Evolutionary conservation across 2,113 vertebrate species (phyloP).

Genomic region (Cyprinodon variegatus): DNA sequence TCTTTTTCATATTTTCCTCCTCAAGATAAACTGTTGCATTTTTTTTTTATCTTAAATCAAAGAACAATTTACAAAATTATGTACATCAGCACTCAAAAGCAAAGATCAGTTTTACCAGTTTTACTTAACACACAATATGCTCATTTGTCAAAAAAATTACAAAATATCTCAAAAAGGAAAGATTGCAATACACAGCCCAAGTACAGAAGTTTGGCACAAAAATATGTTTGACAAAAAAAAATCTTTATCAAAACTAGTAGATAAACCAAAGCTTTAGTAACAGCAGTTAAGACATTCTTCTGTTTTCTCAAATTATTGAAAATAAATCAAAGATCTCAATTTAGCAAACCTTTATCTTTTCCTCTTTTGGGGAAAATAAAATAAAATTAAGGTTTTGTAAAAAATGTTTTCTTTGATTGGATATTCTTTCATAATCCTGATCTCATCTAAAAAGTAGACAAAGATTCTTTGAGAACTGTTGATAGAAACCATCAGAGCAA

Average conservation of each 20-base stretch:
- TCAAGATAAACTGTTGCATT: no score
- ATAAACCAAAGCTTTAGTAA: not conserved
- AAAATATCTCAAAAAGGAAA: constrained; percentile 21
- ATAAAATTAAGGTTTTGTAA: no score
- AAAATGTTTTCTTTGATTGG: no score
- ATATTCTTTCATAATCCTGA: not conserved
- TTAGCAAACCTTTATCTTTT: not conserved
- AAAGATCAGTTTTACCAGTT: not conserved
- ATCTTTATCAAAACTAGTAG: not conserved
- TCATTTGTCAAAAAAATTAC: not conserved
- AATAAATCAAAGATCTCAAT: not conserved
- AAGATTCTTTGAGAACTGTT: not conserved
- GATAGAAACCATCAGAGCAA: not conserved
- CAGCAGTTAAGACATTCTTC: not conserved
- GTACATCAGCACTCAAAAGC: not conserved
- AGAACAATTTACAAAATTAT: not conserved
- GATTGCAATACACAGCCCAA: not conserved
- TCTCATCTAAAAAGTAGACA: not conserved
- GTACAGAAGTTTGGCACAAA: not conserved
- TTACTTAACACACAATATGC: not conserved
- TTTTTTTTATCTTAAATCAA: not conserved
- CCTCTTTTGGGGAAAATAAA: not conserved
- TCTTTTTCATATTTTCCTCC: not conserved
- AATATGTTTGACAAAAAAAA: not conserved
- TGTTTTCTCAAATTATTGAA: not conserved